Percentiles rank a stretch among this genome's conserved stretches.
These are phyloP conservation scores for Acanthochromis polyacanthus DNA, from an alignment of 2,113 vertebrate genomes.

Conservation along the genomic window DNA sequence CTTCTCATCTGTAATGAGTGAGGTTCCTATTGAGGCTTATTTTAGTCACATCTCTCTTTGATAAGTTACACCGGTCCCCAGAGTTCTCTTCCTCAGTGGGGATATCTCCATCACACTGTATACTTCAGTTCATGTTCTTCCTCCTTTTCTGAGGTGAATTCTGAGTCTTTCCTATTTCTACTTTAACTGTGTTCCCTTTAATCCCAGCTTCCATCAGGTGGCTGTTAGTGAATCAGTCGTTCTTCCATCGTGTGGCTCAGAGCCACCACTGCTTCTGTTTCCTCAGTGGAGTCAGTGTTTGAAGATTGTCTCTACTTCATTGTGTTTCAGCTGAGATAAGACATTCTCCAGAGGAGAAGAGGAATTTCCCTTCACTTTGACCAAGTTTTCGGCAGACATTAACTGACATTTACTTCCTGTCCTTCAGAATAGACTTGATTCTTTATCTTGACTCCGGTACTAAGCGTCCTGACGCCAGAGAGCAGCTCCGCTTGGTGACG, in stretches of 20 bases:
- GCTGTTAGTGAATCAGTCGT: slow-evolving; percentile 12
- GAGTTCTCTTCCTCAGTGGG: slow-evolving; percentile 12
- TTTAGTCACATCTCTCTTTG: background rate
- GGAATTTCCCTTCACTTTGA: slow-evolving; percentile 66
- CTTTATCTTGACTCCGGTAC: slow-evolving; percentile 53
- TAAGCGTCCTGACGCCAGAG: slow-evolving; percentile 2
- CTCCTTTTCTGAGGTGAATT: slow-evolving; percentile 47
- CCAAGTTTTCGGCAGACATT: slow-evolving; percentile 15
- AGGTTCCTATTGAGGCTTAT: background rate
- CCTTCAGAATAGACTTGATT: slow-evolving; percentile 36
- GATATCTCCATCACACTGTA: slow-evolving; percentile 29
- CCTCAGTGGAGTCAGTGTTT: slow-evolving; percentile 55
- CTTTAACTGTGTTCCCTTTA: slow-evolving; percentile 37
- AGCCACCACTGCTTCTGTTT: slow-evolving; percentile 34
- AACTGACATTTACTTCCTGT: slow-evolving; percentile 29
- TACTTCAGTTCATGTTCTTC: slow-evolving; percentile 34
- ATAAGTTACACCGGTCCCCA: background rate
- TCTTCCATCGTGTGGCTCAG: slow-evolving; percentile 19
- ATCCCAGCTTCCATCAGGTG: slow-evolving; percentile 21
- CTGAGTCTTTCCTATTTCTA: slow-evolving; percentile 35
- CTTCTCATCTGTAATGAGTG: background rate
- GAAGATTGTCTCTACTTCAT: slow-evolving; percentile 76
- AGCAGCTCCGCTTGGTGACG: slow-evolving; percentile 31
- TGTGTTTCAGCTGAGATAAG: slow-evolving; percentile 83
- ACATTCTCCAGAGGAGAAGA: slow-evolving; percentile 71